A percentile compares a stretch with the other conserved stretches of the same genome.
Evolutionary conservation across 2,797 vertebrate species (phyloP).

Genomic region (Perodicticus potto): DNA sequence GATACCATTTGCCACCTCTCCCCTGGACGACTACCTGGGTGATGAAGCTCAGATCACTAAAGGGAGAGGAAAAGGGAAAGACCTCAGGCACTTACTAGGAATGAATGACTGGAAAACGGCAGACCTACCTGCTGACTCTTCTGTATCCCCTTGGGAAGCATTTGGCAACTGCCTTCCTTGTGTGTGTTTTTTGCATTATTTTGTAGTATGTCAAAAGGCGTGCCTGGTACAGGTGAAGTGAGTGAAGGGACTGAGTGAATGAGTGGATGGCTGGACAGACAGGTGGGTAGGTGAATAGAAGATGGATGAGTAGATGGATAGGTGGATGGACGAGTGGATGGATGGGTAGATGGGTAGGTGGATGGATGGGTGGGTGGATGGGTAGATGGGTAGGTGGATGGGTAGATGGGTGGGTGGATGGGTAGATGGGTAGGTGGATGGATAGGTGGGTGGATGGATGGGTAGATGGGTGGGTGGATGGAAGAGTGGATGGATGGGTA

Average conservation of each 20-base stretch:
- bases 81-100: neutral
- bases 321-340: no score
- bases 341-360: neutral
- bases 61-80: neutral
- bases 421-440: fast-evolving
- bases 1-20: neutral
- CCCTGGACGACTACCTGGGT: fast-evolving
- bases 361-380: fast-evolving
- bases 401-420: neutral
- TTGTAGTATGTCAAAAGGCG: no score
- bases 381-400: fast-evolving
- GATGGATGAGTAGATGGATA: neutral
- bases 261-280: neutral
- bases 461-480: no score
- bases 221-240: neutral
- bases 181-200: neutral
- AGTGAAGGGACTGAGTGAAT: neutral
- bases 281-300: fast-evolving
- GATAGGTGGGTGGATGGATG: fast-evolving
- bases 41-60: neutral
- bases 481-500: fast-evolving
- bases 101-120: neutral
- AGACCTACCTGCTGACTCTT: neutral
- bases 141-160: neutral
- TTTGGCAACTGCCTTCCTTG: no score